Percentiles rank a stretch among this genome's conserved stretches.
These are phyloP conservation scores for Drosophila eohydei DNA, from an alignment of 2,888 invertebrate genomes.

Conservation along the genomic window DNA sequence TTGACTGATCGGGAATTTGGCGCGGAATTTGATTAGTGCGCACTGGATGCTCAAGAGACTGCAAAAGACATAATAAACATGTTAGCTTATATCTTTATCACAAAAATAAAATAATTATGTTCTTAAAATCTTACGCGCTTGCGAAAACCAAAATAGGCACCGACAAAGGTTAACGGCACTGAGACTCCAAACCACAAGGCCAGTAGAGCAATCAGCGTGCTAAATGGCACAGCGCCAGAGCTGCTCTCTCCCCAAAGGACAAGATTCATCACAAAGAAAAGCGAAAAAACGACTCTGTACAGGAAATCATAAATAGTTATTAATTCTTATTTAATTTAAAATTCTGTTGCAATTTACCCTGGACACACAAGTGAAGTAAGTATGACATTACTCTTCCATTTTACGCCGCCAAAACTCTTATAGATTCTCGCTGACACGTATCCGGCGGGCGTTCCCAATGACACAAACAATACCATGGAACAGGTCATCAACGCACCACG, in stretches of 20 bases:
- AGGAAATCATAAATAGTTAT: neutral
- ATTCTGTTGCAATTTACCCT: slow-evolving; percentile 88
- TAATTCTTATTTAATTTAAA: neutral
- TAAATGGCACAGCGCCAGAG: slow-evolving; percentile 98
- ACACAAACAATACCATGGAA: slow-evolving; percentile 97
- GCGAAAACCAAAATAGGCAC: slow-evolving; percentile 99
- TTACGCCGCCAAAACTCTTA: slow-evolving; percentile 99
- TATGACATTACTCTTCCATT: slow-evolving; percentile 99
- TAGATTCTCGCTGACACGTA: slow-evolving; percentile 98
- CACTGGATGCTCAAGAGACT: slow-evolving; percentile 98
- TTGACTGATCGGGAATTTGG: slow-evolving; percentile 99
- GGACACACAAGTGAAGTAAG: slow-evolving; percentile 98
- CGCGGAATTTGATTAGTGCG: slow-evolving; percentile 99
- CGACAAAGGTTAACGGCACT: slow-evolving; percentile 98
- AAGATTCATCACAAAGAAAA: slow-evolving; percentile 98
- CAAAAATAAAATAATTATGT: neutral
- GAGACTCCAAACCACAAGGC: slow-evolving; percentile 99
- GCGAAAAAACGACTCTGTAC: slow-evolving; percentile 94
- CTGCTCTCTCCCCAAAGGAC: slow-evolving; percentile 98
- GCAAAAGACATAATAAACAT: slow-evolving; percentile 27
- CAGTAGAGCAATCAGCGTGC: slow-evolving; percentile 95
- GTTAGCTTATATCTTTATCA: neutral
- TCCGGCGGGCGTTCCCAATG: slow-evolving; percentile 98
- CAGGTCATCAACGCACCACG: slow-evolving; percentile 99
- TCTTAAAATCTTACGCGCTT: slow-evolving; percentile 90